Evolutionary conservation across 2,797 vertebrate species (phyloP).

Genomic region (Labroides dimidiatus): DNA sequence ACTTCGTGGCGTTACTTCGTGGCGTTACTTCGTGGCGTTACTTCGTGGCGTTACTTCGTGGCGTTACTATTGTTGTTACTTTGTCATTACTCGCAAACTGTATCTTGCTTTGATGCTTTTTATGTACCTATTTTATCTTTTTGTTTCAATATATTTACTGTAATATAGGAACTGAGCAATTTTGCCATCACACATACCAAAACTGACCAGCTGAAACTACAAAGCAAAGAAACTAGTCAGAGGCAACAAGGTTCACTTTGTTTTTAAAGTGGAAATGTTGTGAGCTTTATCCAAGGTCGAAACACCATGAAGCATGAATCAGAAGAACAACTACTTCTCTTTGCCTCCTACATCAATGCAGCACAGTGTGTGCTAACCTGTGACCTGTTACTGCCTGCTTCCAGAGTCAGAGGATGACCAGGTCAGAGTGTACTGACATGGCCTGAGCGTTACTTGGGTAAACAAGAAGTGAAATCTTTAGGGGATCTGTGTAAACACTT

Average conservation of each 20-base stretch:
- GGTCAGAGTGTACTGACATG: background rate
- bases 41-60: no score
- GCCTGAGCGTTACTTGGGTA: background rate
- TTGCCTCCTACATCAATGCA: slow-evolving; percentile 5
- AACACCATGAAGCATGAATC: slow-evolving; percentile 16
- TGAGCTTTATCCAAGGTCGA: background rate
- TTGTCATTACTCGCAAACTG: no score
- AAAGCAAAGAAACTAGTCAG: no score
- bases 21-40: no score
- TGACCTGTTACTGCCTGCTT: background rate
- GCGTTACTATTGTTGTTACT: no score
- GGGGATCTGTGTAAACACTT: slow-evolving; percentile 1
- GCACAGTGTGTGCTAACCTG: slow-evolving; percentile 24
- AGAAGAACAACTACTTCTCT: slow-evolving; percentile 10
- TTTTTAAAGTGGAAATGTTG: background rate
- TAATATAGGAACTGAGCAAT: background rate
- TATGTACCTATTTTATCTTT: no score
- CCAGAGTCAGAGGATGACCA: slow-evolving; percentile 7
- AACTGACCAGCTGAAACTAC: no score
- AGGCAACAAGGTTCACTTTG: background rate
- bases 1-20: no score
- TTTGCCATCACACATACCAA: no score
- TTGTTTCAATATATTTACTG: background rate
- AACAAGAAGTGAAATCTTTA: background rate
- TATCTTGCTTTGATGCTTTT: no score